Evolutionary conservation across 2,888 invertebrate species (phyloP), one percentile per base, ranked within the genome.

Genomic region (Eupithecia centaureata): DNA sequence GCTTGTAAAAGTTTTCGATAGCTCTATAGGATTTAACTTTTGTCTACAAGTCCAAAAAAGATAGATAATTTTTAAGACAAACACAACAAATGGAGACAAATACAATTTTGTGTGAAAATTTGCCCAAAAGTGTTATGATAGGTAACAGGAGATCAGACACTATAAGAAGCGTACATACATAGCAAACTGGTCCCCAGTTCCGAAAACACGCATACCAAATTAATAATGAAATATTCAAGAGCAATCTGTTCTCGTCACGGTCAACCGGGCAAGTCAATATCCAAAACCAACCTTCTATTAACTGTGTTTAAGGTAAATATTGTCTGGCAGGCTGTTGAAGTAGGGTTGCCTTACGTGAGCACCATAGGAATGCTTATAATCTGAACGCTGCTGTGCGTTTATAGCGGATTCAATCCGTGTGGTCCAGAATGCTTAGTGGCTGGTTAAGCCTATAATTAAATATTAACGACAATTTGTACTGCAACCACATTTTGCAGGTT

Each of bases 161-260:
- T 59, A 64, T 62, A 67, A 61, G 61, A 56, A 69, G 60, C 66
- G n/a, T 58, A 54, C 54, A 54, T 63, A n/a, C 33, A 59, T 62
- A 35, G 38, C 22, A 66, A 63, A 51, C 61, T 54, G 58, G 69
- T n/a, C n/a, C n/a, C n/a, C 66, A 69, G 68, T 67, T 59, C 60
- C 22, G 56, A 51, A 71, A 69, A 62, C 65, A 61, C 59, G 61
- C 38, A 68, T 47, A 75, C 72, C 77, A 73, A 76, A 81, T 83
- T 82, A 76, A 81, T 81, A 79, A 86, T 87, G 80, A 86, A 87
- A 88, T 85, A 88, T 87, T 86, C 84, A 87, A 76, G 82, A 80
- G 79, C 82, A 83, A 82, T 85, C 82, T 82, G 81, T 77, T 81
- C 76, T 82, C 81, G 79, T 81, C 74, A 77, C 73, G 77, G 76